A percentile compares a stretch with the other conserved stretches of the same genome.
Evolutionary conservation across 2,888 invertebrate species (phyloP).

Genomic region (Drosophila hawaiiensis): DNA sequence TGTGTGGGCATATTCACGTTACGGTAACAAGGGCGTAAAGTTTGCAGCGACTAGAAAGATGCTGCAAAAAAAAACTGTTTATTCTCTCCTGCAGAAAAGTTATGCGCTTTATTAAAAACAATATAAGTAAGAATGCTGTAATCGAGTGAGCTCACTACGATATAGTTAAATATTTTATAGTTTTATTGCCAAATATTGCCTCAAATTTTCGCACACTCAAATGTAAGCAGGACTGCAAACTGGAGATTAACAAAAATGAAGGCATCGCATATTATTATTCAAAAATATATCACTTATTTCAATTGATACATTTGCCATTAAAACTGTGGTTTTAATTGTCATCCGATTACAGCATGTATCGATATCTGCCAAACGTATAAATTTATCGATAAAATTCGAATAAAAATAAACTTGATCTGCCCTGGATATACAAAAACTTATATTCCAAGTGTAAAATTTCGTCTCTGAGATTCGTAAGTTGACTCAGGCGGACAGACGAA

Average conservation of each 20-base stretch:
- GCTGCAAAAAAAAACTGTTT: constrained; percentile 8
- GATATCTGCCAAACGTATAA: neutral
- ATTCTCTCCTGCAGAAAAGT: constrained; percentile 50
- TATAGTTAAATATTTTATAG: neutral
- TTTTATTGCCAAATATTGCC: neutral
- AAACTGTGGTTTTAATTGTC: too few species aligned
- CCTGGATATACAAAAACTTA: neutral
- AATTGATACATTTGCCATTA: too few species aligned
- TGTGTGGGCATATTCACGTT: constrained; percentile 10
- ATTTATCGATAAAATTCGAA: neutral
- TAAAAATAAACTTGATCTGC: neutral
- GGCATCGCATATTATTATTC: neutral
- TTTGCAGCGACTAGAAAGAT: constrained; percentile 26
- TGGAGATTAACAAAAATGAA: neutral
- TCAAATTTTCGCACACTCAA: neutral
- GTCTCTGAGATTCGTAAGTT: neutral
- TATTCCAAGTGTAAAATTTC: neutral
- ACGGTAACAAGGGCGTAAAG: constrained; percentile 36
- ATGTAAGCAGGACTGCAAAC: neutral
- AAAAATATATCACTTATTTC: too few species aligned
- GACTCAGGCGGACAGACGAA: neutral
- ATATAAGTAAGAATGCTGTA: neutral
- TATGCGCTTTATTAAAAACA: constrained; percentile 64
- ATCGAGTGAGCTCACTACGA: neutral
- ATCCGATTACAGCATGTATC: too few species aligned